Percentiles rank a stretch among this genome's conserved stretches.
Conservation (phyloP, 2,888 invertebrate genomes). For the Leptogaster cylindrica region DNA sequence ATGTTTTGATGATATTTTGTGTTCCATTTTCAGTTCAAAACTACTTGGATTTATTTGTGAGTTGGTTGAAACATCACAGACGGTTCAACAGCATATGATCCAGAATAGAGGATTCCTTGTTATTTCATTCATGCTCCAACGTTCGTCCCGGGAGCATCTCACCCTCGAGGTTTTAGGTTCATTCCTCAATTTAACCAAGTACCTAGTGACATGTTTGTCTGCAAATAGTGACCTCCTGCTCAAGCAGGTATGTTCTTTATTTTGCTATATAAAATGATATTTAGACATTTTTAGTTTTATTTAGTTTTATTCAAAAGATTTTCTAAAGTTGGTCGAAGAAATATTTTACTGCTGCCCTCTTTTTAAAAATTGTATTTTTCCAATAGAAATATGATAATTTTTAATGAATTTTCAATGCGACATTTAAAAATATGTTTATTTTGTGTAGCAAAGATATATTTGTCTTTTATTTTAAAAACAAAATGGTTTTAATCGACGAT, state of each 20-base stretch:
- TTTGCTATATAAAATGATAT: constrained; percentile 41
- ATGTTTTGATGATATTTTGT: too few relatives aligned
- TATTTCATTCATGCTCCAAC: constrained; percentile 95
- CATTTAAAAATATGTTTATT: neutral
- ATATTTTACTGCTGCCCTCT: too few relatives aligned
- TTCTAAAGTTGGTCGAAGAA: too few relatives aligned
- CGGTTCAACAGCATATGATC: constrained; percentile 99
- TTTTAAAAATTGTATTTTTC: too few relatives aligned
- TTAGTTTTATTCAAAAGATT: constrained; percentile 15
- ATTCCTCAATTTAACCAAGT: constrained; percentile 89
- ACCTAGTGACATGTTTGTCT: constrained; percentile 90
- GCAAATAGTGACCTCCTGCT: constrained; percentile 89
- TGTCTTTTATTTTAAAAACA: too few relatives aligned
- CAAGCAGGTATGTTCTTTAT: constrained; percentile 76
- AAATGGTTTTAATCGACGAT: too few relatives aligned
- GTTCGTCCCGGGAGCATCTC: constrained; percentile 90
- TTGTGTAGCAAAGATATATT: too few relatives aligned
- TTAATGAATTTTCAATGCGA: neutral
- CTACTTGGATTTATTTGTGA: constrained; percentile 97
- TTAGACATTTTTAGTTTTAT: constrained; percentile 36
- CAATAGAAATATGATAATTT: constrained; percentile 12
- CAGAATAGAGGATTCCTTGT: constrained; percentile 98
- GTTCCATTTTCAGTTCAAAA: constrained; percentile 78
- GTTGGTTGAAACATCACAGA: constrained; percentile 93
- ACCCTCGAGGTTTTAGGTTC: constrained; percentile 92